Evolutionary conservation across 1,140 invertebrate species (phyloP).

Genomic region (Papilio dardanus): DNA sequence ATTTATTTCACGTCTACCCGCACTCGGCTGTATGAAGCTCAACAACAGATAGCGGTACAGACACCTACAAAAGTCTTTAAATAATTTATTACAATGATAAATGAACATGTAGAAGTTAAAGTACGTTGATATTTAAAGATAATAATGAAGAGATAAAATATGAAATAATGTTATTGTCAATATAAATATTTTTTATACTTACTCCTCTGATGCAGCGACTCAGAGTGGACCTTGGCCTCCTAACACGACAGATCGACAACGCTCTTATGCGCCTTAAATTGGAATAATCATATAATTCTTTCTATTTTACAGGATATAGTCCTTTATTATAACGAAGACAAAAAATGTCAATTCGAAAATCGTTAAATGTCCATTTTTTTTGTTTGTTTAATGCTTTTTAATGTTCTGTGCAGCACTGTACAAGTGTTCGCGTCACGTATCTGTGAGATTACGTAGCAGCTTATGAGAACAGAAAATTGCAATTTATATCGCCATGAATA

Average conservation of each 20-base stretch:
- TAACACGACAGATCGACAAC: no score
- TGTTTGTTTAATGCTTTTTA: no score
- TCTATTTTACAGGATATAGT: no score
- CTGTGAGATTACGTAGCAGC: constrained; percentile 24
- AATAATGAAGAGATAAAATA: not conserved
- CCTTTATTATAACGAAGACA: no score
- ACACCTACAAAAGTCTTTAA: not conserved
- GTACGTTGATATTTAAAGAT: no score
- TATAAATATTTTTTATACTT: no score
- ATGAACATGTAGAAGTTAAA: not conserved
- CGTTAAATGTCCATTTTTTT: no score
- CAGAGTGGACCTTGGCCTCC: no score
- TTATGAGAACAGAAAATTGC: constrained; percentile 27
- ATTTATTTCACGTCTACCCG: constrained; percentile 3
- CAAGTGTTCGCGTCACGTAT: constrained; percentile 6
- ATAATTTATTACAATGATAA: not conserved
- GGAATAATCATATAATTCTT: no score
- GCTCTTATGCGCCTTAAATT: no score
- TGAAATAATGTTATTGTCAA: not conserved
- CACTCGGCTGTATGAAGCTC: constrained; percentile 2
- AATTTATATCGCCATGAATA: constrained; percentile 22
- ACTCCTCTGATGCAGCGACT: no score
- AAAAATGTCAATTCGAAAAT: no score
- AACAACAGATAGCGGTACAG: not conserved
- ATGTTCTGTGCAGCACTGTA: not conserved